Base-by-base conservation (phyloP, 2,113 vertebrate genomes). In the Myanophis thanlyinensis region DNA sequence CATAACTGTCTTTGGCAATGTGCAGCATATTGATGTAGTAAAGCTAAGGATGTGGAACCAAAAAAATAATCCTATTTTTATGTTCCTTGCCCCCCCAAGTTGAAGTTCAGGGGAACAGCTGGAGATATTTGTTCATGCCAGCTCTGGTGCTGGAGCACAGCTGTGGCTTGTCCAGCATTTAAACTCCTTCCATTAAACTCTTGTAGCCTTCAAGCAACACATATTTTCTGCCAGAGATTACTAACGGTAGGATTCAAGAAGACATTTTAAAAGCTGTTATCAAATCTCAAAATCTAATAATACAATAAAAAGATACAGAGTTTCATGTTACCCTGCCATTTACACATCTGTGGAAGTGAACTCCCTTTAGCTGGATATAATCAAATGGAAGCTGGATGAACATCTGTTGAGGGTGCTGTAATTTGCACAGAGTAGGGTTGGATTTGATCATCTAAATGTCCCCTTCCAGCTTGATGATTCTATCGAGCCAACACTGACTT, bases 51-150 rank as follows among this genome's bases (percentile, higher is more conserved):
- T 40, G 10, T 44, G 44, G 47, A 93, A 62, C 49, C 93, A 89
- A 92, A 92, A 80, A 85, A 85, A 23, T 89, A 52, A 89, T 85
- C 91, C 62, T 84, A 92, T 92, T 92, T 89, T 92, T 85, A 89
- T 85, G 46, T 89, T 56, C 35, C 46, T 91, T 59, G 85, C 94
- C 89, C 80, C 27, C n/a, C 3, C 46, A 35, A 46, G 91, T 48
- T 85, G 44, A 54, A 56, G 46, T 89, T 85, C 73, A 85, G 87
- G 44, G 44, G n/a, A 85, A 35, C 51, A 46, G 67, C 91, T 92
- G 44, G 91, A 89, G 87, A 89, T 46, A 40, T 54, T 84, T 0
- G 40, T 89, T 89, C 44, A 52, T 27, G 88, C 91, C 91, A 92
- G 30, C 44, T 73, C 35, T 27, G 44, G 20, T 13, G 25, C 46